Base-by-base conservation (phyloP, 2,113 vertebrate species). In the Amazona vittata region DNA sequence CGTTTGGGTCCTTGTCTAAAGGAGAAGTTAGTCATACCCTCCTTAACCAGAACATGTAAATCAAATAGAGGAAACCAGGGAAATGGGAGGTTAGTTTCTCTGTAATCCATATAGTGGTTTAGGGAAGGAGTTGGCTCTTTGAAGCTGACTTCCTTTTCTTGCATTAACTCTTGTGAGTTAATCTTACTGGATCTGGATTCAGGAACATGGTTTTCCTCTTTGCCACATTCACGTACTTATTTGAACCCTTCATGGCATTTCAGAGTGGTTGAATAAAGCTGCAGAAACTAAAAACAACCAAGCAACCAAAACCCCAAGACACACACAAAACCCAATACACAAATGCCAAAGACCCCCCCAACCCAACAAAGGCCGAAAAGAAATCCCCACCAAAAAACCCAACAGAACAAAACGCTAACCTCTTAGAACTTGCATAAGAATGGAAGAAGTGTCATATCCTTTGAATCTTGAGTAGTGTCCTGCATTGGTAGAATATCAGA, bases 231-330 rank as follows among this genome's bases (percentile, higher is more conserved):
- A 9, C 14, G 2, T 55, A 18, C 12, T 33, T 73, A 73, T 57
- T 33, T 20, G 13, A 65, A 62, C 43, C 10, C n/a, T 78, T 77
- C 17, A 3, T 69, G 46, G 49, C 19, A 21, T 83, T 91, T 78
- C 19, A 37, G 28, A 53, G 60, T 29, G 46, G 11, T 59, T 63
- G 46, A 82, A 20, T 33, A 20, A 70, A 70, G 37, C 31, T 78
- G 20, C 44, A 46, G 47, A 87, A 91, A 31, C 69, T 19, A 10
- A 35, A 73, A 84, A 43, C 21, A 50, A 7, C n/a, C 7, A 63
- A 52, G 19, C 6, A 7, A 3, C 13, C 16, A 31, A 71, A 59
- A 12, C 0, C 3, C 6, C 5, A 16, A 4, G 4, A 26, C 21
- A 17, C 1, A 9, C 4, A 33, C 22, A 65, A 39, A 39, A 31